Base-by-base conservation (phyloP, 2,113 vertebrate genomes). In the Hyperopisus bebe region DNA sequence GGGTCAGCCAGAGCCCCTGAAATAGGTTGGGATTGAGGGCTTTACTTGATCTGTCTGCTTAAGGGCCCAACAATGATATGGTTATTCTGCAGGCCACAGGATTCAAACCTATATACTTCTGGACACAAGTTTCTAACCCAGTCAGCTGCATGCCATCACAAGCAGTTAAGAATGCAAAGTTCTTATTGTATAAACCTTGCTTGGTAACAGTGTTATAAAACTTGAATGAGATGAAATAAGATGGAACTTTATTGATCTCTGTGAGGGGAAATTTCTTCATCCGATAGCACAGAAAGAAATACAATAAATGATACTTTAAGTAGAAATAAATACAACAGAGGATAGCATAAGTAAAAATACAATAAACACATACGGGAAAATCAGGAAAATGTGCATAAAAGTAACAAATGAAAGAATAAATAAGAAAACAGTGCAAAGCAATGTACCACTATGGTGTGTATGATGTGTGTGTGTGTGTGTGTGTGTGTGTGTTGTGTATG, bases 171-270 rank as follows among this genome's bases (percentile, higher is more conserved):
- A 11, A 13, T 31, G 58, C 58, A 66, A 11, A 70, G 62, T 70
- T 27, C n/a, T 66, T 51, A 82, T 88, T 88, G 88, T 89, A 90
- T 93, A 88, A 89, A 88, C 77, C 47, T 46, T 39, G 58, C 48
- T 94, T 95, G 92, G 92, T 92, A 93, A 93, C 91, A 94, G 94
- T 94, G 94, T 42, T 70, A 31, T 70, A 70, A 70, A 70, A 70
- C 62, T 31, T 31, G 10, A 70, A 31, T 70, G 15, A 66, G 3
- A 66, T 66, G 9, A 27, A n/a, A 66, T 66, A 11, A 31, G 3
- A 70, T 70, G 27, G n/a, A 66, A 27, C 3, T 66, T 66, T 27
- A 66, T 66, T 66, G 62, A 66, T 66, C n/a, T 66, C n/a, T 27
- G 62, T 31, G 3, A 27, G 62, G 27, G 62, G 27, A 27, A 11